Evolutionary conservation across 2,797 vertebrate species (phyloP).

Genomic region (Pseudochromis fuscus): DNA sequence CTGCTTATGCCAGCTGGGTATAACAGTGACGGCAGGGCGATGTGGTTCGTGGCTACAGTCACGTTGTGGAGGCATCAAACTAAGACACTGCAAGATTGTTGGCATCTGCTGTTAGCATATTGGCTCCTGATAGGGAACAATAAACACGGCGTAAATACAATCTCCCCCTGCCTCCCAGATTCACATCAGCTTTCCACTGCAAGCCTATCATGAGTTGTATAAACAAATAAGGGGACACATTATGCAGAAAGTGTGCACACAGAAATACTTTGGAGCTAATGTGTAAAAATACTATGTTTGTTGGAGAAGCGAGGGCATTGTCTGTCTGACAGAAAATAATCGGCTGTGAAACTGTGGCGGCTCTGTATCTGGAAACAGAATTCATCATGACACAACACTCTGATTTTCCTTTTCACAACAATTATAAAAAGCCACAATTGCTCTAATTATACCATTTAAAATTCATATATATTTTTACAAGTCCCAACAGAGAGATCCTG

Average conservation of each 20-base stretch:
- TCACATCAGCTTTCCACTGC: constrained; percentile 58
- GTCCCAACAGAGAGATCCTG: background rate
- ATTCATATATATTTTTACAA: background rate
- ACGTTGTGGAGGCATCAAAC: constrained; percentile 60
- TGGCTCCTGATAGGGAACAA: constrained; percentile 69
- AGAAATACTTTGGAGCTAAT: constrained; percentile 27
- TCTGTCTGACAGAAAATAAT: constrained; percentile 46
- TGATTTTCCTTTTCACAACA: constrained; percentile 12
- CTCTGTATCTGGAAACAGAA: constrained; percentile 28
- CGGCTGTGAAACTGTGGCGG: constrained; percentile 37
- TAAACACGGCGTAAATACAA: constrained; percentile 66
- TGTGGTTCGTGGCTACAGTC: constrained; percentile 48
- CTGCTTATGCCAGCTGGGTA: constrained; percentile 61
- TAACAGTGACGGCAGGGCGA: constrained; percentile 13
- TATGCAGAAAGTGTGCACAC: constrained; percentile 2
- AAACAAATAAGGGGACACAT: constrained; percentile 25
- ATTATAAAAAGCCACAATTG: background rate
- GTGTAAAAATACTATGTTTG: constrained; percentile 41
- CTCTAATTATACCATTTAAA: constrained; percentile 14
- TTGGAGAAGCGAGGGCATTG: constrained; percentile 23
- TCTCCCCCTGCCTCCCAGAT: constrained; percentile 59
- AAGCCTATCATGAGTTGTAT: constrained; percentile 20
- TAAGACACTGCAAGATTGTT: constrained; percentile 62
- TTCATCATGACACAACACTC: constrained; percentile 9
- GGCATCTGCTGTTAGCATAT: constrained; percentile 71